Percentiles rank a stretch among this genome's conserved stretches.
Conservation (phyloP, 2,113 vertebrate species). For the Siniperca chuatsi region DNA sequence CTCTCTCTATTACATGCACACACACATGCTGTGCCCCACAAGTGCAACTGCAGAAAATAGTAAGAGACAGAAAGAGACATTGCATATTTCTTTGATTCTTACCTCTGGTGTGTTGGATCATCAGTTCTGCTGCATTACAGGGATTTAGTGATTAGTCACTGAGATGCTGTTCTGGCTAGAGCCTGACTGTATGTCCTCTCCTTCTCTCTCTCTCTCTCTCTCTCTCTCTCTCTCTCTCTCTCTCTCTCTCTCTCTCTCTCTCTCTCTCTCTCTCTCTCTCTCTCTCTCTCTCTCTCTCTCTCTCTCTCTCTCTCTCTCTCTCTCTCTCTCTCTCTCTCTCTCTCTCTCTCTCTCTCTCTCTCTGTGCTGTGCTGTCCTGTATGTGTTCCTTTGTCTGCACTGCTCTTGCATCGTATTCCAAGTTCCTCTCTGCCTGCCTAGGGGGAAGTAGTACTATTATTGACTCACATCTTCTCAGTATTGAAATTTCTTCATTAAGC, state of each 20-base stretch:
- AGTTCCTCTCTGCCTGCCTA: conserved; percentile 39
- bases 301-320: conserved; percentile 15
- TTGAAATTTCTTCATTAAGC: not conserved
- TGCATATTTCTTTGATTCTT: conserved; percentile 31
- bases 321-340: conserved; percentile 10
- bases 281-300: conserved; percentile 19
- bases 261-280: conserved; percentile 14
- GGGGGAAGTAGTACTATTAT: not conserved
- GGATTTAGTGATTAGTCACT: conserved; percentile 40
- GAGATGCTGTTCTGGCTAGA: conserved; percentile 40
- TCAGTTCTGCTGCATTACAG: conserved; percentile 56
- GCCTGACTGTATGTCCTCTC: conserved; percentile 34
- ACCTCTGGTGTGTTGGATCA: conserved; percentile 49
- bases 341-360: conserved; percentile 17
- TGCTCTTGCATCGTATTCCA: conserved; percentile 47
- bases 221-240: conserved; percentile 12
- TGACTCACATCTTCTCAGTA: not conserved
- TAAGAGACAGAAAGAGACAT: conserved; percentile 7
- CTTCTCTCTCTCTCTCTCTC: conserved; percentile 10
- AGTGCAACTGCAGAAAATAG: conserved; percentile 18
- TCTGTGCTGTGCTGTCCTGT: conserved; percentile 39
- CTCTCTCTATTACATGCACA: not conserved
- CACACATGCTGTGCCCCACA: not conserved
- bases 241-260: conserved; percentile 16
- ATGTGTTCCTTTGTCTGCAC: conserved; percentile 59